phyloP scores from a whole-genome alignment of 1,140 invertebrate genomes.

The Neodiprion fabricii region DNA sequence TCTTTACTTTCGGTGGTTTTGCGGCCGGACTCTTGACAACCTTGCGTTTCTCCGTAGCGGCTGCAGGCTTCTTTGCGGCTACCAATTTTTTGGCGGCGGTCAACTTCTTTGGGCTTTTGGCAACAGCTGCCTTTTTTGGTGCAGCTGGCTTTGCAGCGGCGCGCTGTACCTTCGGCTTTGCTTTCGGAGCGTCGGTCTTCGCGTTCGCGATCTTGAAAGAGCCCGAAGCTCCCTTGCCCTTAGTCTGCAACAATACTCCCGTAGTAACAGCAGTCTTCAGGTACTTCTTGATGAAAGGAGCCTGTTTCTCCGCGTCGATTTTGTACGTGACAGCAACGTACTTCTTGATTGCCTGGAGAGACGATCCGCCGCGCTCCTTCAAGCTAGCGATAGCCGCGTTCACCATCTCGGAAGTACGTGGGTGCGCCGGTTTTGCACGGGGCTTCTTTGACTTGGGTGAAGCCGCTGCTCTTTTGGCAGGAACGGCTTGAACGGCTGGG shows the following conservation, averaged over 20 bases:
- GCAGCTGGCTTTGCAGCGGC: constrained; percentile 26
- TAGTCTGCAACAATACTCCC: constrained; percentile 65
- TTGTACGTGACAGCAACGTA: constrained; percentile 67
- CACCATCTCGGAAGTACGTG: constrained; percentile 64
- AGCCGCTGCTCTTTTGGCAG: constrained; percentile 17
- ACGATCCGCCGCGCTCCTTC: constrained; percentile 68
- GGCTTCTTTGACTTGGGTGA: constrained; percentile 51
- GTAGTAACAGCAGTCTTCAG: constrained; percentile 64
- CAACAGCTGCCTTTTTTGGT: constrained; percentile 38
- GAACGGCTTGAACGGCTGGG: neutral
- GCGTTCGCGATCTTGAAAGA: constrained; percentile 64
- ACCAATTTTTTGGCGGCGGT: constrained; percentile 23
- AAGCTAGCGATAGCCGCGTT: constrained; percentile 66
- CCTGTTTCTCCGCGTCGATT: constrained; percentile 64
- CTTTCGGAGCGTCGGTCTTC: constrained; percentile 28
- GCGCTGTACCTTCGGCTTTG: constrained; percentile 52
- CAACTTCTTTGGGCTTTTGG: constrained; percentile 44
- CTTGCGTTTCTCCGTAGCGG: constrained; percentile 17
- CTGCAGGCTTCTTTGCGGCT: constrained; percentile 61
- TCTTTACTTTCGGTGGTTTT: constrained; percentile 6
- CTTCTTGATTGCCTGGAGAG: constrained; percentile 70
- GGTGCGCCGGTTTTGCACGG: constrained; percentile 55
- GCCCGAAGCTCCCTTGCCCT: constrained; percentile 69
- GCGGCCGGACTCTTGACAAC: constrained; percentile 22
- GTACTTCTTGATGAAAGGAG: constrained; percentile 68